Base-by-base conservation (phyloP, 2,797 vertebrate genomes). In the Harpagifer antarcticus region DNA sequence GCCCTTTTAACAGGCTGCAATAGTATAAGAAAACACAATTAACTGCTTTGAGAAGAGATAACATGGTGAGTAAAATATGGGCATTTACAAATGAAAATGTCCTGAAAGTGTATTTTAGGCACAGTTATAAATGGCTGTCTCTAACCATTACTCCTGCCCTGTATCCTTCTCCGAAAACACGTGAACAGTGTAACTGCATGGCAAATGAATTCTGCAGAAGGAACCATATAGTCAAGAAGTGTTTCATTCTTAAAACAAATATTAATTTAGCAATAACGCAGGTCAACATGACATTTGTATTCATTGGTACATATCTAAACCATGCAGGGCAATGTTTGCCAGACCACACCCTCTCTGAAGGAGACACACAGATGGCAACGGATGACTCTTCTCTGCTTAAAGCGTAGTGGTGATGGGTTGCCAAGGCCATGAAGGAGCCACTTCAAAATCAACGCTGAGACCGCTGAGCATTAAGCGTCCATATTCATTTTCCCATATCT, bases 201-300 rank as follows among this genome's bases (percentile, higher is more conserved):
- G 8, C 33, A 33, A 8, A 33, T 8, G 1, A 6, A 33, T 33
- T 57, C 68, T 58, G 27, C 54, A 68, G 60, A 27, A 23, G 4
- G 23, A 84, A 76, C 19, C 40, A 52, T 19, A 73, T 20, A 71
- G 52, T 74, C 15, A 68, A 20, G 4, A 48, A 33, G 43, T 20
- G 13, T 68, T 75, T 56, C 43, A 53, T 63, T 84, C 45, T 68
- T 68, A n/a, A 31, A 45, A 59, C 53, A 69, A 62, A 68, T 73
- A 78, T 45, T 50, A 50, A 45, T 63, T 44, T 31, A 48, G 31
- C 27, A 31, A 44, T 50, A 66, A 60, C 68, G 72, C 23, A 74
- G 61, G 69, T 67, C 77, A 72, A 9, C 58, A 70, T 57, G 10
- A 72, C 44, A 82, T 90, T 78, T 86, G 89, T 83, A 86, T 90